Percentiles rank a stretch among this genome's conserved stretches.
phyloP scores from a whole-genome alignment of 2,797 vertebrate species.

The Sebastes hubbsi region DNA sequence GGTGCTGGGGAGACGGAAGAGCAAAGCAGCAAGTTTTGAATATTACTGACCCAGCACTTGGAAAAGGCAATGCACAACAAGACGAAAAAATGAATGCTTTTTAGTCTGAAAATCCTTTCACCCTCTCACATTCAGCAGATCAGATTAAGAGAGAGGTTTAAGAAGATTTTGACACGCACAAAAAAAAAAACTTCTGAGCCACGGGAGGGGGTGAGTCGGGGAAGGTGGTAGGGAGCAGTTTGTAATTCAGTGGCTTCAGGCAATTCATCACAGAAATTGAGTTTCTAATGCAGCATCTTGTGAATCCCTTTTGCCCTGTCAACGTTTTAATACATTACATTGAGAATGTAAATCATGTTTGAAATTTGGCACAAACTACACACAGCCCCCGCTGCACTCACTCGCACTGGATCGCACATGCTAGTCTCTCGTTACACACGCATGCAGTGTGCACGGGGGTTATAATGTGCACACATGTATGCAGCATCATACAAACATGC shows the following conservation, averaged over 20 bases:
- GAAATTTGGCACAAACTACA: conserved; percentile 84
- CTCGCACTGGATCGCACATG: conserved; percentile 40
- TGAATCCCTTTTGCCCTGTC: conserved; percentile 99
- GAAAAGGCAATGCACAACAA: conserved; percentile 97
- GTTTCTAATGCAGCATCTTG: conserved; percentile 99
- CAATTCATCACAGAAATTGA: conserved; percentile 99
- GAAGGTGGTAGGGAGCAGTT: conserved; percentile 86
- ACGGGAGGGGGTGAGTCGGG: conserved; percentile 85
- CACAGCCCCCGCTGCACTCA: conserved; percentile 62
- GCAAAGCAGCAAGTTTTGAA: conserved; percentile 95
- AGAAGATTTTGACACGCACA: conserved; percentile 95
- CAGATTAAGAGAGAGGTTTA: conserved; percentile 99
- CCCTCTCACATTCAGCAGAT: conserved; percentile 98
- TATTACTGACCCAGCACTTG: conserved; percentile 99
- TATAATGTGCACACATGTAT: conserved; percentile 5
- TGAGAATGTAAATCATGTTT: conserved; percentile 99
- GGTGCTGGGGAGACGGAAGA: conserved; percentile 63
- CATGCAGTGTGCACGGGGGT: not conserved
- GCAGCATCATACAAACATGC: conserved; percentile 6
- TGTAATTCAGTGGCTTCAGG: conserved; percentile 99
- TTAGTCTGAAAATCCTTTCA: conserved; percentile 99
- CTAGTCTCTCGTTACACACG: conserved; percentile 38
- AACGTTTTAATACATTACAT: conserved; percentile 99
- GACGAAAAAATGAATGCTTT: conserved; percentile 94
- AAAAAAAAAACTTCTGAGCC: conserved; percentile 90